Conservation (phyloP, 1,140 invertebrate genomes). For the Helicorthomorpha holstii region DNA sequence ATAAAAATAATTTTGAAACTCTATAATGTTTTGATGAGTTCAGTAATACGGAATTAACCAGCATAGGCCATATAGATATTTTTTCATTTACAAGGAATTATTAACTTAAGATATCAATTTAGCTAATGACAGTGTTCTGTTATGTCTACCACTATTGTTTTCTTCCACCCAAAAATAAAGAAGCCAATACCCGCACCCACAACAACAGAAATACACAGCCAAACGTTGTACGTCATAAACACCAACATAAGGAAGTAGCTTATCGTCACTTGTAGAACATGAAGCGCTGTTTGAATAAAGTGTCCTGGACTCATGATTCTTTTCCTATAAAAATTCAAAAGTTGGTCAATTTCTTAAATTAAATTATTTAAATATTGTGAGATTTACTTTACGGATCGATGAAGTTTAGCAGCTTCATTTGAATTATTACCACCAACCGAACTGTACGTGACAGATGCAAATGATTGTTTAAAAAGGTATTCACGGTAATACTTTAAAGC, state of each 20-base stretch:
- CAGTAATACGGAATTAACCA: too few relatives aligned
- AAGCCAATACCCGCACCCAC: conserved; percentile 76
- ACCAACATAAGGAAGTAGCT: conserved; percentile 93
- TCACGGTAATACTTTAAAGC: conserved; percentile 68
- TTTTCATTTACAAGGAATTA: too few relatives aligned
- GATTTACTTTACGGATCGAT: not conserved
- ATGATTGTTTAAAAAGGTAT: conserved; percentile 4
- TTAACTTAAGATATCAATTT: not conserved
- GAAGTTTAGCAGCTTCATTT: not conserved
- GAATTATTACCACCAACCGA: not conserved
- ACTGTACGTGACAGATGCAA: not conserved
- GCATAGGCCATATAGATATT: too few relatives aligned
- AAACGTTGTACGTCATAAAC: conserved; percentile 97
- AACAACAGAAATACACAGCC: conserved; percentile 77
- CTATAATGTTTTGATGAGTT: too few relatives aligned
- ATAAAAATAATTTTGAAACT: too few relatives aligned
- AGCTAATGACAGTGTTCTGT: conserved; percentile 85
- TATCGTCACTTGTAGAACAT: conserved; percentile 72
- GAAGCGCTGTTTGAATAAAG: conserved; percentile 68
- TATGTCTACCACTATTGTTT: conserved; percentile 71
- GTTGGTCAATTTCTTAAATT: not conserved
- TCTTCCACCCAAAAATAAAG: conserved; percentile 87
- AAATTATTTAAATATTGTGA: not conserved
- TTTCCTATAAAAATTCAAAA: conserved; percentile 10
- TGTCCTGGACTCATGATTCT: conserved; percentile 57